Percentiles rank a stretch among this genome's conserved stretches.
Conservation (phyloP, 2,888 invertebrate species). For the Drosophila ezoana region DNA sequence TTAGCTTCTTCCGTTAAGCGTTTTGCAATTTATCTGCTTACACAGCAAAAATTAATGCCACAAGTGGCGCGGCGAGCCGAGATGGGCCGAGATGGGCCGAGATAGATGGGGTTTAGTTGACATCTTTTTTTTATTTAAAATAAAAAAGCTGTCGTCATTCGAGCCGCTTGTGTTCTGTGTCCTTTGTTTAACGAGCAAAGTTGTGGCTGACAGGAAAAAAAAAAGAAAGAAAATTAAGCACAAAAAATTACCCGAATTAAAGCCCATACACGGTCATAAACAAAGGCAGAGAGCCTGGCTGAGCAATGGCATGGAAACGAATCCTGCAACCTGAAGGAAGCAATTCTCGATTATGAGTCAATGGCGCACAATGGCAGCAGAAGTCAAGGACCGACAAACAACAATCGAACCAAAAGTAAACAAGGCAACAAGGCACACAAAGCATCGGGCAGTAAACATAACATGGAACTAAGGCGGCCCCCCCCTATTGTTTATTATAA, state of each 20-base stretch:
- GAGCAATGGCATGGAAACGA: slow-evolving; percentile 47
- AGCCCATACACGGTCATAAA: slow-evolving; percentile 32
- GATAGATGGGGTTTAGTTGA: slow-evolving; percentile 37
- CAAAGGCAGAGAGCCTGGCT: slow-evolving; percentile 7
- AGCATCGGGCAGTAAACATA: slow-evolving; percentile 25
- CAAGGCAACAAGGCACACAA: slow-evolving; percentile 45
- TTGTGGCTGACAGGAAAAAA: slow-evolving; percentile 15
- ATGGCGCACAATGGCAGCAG: slow-evolving; percentile 45
- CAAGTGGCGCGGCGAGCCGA: slow-evolving; percentile 44
- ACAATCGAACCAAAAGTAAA: slow-evolving; percentile 50
- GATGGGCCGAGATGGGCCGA: background rate
- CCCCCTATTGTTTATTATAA: slow-evolving; percentile 43
- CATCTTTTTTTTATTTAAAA: slow-evolving; percentile 20
- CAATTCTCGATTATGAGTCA: slow-evolving; percentile 53
- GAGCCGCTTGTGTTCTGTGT: slow-evolving; percentile 15
- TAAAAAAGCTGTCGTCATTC: slow-evolving; percentile 29
- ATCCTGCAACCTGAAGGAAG: slow-evolving; percentile 13
- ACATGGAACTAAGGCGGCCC: slow-evolving; percentile 9
- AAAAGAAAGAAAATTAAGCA: slow-evolving; percentile 29
- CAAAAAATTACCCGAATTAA: slow-evolving; percentile 51
- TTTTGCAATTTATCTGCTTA: slow-evolving; percentile 79
- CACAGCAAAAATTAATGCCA: slow-evolving; percentile 78
- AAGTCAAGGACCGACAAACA: slow-evolving; percentile 45
- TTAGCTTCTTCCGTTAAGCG: slow-evolving; percentile 61
- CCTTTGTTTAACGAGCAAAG: slow-evolving; percentile 40